A percentile compares a stretch with the other conserved stretches of the same genome.
Conservation (phyloP, 2,888 invertebrate species). For the Drosophila basisetae region DNA sequence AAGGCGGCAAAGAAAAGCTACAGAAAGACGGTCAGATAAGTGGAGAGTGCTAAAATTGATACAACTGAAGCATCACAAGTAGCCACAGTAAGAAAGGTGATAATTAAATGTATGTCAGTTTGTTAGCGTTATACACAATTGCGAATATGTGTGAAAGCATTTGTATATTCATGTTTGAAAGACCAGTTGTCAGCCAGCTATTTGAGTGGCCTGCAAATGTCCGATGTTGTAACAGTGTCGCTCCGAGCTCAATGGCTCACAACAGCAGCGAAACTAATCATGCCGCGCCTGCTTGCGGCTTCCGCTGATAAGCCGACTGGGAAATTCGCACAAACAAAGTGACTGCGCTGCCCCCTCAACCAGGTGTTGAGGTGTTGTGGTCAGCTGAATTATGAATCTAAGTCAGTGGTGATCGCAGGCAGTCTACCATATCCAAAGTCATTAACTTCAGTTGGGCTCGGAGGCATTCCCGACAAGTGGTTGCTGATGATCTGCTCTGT, state of each 20-base stretch:
- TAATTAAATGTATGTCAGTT: neutral
- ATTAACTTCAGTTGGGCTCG: conserved; percentile 14
- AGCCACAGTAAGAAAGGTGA: neutral
- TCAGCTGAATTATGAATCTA: conserved; percentile 1
- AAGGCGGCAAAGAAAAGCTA: neutral
- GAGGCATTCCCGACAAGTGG: neutral
- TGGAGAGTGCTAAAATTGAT: neutral
- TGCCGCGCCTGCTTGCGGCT: conserved; percentile 17
- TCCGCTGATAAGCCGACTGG: conserved; percentile 24
- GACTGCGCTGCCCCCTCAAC: neutral
- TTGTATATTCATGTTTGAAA: conserved; percentile 29
- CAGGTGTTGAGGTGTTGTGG: conserved; percentile 3
- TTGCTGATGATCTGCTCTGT: conserved; percentile 36
- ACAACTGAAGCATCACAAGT: neutral
- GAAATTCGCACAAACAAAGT: conserved; percentile 6
- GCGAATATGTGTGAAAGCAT: conserved; percentile 1
- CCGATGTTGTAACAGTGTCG: conserved; percentile 36
- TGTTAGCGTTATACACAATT: neutral
- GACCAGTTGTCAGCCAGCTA: conserved; percentile 12
- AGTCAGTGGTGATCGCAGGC: conserved; percentile 1
- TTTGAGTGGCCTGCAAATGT: conserved; percentile 18
- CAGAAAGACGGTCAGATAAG: neutral
- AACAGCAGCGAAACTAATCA: conserved; percentile 50
- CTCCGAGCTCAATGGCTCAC: conserved; percentile 32
- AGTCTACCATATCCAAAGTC: conserved; percentile 14